Evolutionary conservation across 2,797 vertebrate genomes (phyloP).

Genomic region (Myioborus miniatus): DNA sequence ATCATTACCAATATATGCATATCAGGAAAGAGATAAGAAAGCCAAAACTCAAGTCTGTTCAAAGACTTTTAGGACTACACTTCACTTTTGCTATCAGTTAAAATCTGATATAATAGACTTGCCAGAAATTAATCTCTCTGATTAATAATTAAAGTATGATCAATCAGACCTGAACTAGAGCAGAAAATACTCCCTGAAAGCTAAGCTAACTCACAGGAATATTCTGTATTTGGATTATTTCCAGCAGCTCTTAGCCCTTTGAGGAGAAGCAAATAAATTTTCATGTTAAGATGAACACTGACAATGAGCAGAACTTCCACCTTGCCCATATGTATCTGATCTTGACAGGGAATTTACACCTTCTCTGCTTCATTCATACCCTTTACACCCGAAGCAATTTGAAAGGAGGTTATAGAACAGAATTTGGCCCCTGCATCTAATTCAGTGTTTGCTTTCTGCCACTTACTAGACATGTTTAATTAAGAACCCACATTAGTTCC

Average conservation of each 20-base stretch:
- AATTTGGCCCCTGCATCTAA: background rate
- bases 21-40: background rate
- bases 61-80: background rate
- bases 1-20: background rate
- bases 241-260: background rate
- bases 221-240: background rate
- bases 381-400: background rate
- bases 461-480: background rate
- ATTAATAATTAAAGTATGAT: background rate
- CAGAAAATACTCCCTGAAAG: background rate
- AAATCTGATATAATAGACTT: background rate
- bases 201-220: background rate
- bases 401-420: background rate
- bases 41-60: background rate
- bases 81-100: background rate
- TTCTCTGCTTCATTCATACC: background rate
- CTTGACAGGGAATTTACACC: background rate
- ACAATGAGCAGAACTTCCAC: background rate
- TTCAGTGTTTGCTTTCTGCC: background rate
- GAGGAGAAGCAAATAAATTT: background rate
- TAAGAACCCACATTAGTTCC: background rate
- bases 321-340: background rate
- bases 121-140: background rate
- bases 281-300: background rate
- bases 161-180: background rate